Evolutionary conservation across 2,113 vertebrate species (phyloP).

Genomic region (Prietella phreatophila): DNA sequence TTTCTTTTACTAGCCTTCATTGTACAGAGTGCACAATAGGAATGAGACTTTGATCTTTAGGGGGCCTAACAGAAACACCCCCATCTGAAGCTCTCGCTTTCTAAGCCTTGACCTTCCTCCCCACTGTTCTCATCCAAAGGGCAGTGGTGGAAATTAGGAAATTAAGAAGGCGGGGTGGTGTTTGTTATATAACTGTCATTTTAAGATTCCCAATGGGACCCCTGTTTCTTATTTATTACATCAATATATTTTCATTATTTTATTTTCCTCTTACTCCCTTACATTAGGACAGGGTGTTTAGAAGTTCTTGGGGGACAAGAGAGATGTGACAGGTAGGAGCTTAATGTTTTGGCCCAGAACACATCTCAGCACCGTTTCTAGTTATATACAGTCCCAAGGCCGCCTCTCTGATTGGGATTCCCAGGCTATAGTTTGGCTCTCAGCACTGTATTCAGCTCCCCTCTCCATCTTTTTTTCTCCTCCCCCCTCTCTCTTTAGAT

Average conservation of each 20-base stretch:
- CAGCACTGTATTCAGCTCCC: constrained; percentile 33
- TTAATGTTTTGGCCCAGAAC: constrained; percentile 13
- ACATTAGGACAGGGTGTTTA: neutral
- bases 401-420: constrained; percentile 30
- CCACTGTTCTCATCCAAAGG: constrained; percentile 5
- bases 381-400: constrained; percentile 3
- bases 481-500: constrained; percentile 34
- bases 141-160: constrained; percentile 24
- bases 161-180: constrained; percentile 26
- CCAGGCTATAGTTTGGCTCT: constrained; percentile 8
- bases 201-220: neutral
- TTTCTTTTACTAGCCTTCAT: constrained; percentile 59
- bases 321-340: neutral
- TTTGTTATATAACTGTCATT: constrained; percentile 30
- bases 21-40: constrained; percentile 69
- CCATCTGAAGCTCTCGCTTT: constrained; percentile 13
- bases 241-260: constrained; percentile 3
- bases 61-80: constrained; percentile 54
- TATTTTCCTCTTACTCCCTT: neutral
- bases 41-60: constrained; percentile 69
- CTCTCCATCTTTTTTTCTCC: constrained; percentile 32
- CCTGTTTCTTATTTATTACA: constrained; percentile 30
- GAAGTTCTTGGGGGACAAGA: neutral
- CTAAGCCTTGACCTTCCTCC: constrained; percentile 37
- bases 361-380: neutral